Conservation (phyloP, 64 coral and sea anemone genomes). For the Porites lutea region DNA sequence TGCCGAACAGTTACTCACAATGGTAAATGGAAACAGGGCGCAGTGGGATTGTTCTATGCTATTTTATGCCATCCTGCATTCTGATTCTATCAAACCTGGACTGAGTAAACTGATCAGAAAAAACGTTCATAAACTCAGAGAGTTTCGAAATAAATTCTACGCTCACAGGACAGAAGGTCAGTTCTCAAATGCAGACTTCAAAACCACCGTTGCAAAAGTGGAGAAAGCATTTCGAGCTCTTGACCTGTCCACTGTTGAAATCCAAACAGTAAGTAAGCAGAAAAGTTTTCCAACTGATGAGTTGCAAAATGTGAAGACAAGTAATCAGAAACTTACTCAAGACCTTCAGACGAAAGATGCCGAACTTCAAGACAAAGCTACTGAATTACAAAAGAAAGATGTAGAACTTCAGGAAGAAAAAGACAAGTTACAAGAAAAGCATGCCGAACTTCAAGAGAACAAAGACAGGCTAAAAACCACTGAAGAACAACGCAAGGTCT, state of each 20-base stretch:
- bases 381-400: no score
- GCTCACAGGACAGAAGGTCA: conserved; percentile 28
- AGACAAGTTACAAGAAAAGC: not conserved
- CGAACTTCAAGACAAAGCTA: no score
- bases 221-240: conserved; percentile 25
- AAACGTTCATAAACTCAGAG: not conserved
- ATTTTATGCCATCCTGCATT: conserved; percentile 27
- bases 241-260: not conserved
- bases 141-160: not conserved
- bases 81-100: not conserved
- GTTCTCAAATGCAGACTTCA: conserved; percentile 21
- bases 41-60: conserved; percentile 37
- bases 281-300: conserved; percentile 35
- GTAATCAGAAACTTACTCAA: no score
- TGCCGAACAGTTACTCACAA: not conserved
- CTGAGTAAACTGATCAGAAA: not conserved
- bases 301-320: not conserved
- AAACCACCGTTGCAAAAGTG: conserved; percentile 13
- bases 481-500: conserved; percentile 9
- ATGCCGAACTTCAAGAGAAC: no score
- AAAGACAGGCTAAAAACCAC: no score
- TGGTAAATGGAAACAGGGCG: not conserved
- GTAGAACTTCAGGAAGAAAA: not conserved
- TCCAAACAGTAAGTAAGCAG: conserved; percentile 31
- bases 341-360: no score